Base-by-base conservation (phyloP, 2,113 vertebrate genomes). In the Rhinoderma darwinii region DNA sequence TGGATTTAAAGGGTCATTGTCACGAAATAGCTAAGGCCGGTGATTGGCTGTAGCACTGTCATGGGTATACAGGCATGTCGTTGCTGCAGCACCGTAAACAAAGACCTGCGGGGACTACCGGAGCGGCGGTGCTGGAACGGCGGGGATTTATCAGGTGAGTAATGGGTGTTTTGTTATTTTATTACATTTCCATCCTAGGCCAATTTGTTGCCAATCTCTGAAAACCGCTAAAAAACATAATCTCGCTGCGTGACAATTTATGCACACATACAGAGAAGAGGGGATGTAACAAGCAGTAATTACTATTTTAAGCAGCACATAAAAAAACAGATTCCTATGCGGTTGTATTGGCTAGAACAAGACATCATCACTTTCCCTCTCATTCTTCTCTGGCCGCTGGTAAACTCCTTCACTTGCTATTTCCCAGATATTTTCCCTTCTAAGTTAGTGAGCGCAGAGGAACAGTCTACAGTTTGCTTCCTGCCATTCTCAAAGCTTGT, bases 381-480 rank as follows among this genome's bases (percentile, higher is more conserved):
- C 10, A 41, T 75, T 75, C 30, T 59, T 84, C 32, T 74, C 37
- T 18, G 7, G 20, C 35, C 41, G 44, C 20, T 10, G 20, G 47
- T 84, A 84, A 75, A 61, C 32, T 63, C 78, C 78, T 43, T 63
- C 56, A 43, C 51, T 41, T 63, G 37, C 51, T 61, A 43, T 84
- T 76, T 84, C 83, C 51, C 50, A 30, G 72, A 79, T 51, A 39
- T 66, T 79, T 76, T 86, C 75, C 75, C 27, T 70, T 76, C 43
- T 27, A 70, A 44, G 68, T 51, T 8, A 63, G 61, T 20, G 41
- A 76, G 41, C 68, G 70, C 44, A 43, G 75, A 79, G 54, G 44
- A 50, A 37, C 89, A 91, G 89, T 90, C 90, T 91, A 91, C 89
- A 91, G 88, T 91, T 93, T 87, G 92, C 91, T 93, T 93, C 92